Evolutionary conservation across 2,888 invertebrate species (phyloP), one percentile per base, ranked within the genome.

Genomic region (Thereva nobilitata): DNA sequence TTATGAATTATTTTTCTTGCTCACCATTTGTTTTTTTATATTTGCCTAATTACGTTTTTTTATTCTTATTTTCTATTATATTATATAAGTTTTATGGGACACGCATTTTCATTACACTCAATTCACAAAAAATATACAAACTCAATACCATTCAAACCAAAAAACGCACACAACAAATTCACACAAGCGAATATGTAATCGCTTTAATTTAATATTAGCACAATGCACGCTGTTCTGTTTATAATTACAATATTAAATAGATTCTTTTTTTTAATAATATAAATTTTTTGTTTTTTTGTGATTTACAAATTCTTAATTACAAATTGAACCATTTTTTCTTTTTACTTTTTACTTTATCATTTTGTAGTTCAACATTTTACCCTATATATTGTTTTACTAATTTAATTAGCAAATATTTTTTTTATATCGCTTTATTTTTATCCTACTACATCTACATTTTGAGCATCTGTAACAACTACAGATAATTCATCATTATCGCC

Each of bases 381-480:
- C 23, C 23, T 23, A 23, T 23, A 23, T 23, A 23, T 23, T 23
- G 23, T 23, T 5, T 53, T 53, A 10, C 53, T 53, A 53, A 53
- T 53, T 53, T 38, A 5, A 53, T 53, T 53, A 53, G 53, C 53
- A 53, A 12, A 53, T 42, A 40, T 45, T 35, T 45, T 47, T 52
- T 47, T 67, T 72, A 75, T 35, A 9, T 7, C n/a, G 23, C 3
- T 52, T 23, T 10, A 23, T 50, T 52, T 37, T 38, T 79, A 80
- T 73, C 77, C 80, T 79, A 80, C 79, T 75, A 80, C 80, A 78
- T 80, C 80, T 76, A 80, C 75, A 74, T 79, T 80, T 78, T 80
- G 80, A 78, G 80, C 80, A 78, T 80, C 80, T 74, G 80, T 79
- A 74, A 80, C 79, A 75, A 78, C 79, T 76, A 73, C 69, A 55